Conservation (phyloP, 2,797 vertebrate genomes). For the Luscinia luscinia region DNA sequence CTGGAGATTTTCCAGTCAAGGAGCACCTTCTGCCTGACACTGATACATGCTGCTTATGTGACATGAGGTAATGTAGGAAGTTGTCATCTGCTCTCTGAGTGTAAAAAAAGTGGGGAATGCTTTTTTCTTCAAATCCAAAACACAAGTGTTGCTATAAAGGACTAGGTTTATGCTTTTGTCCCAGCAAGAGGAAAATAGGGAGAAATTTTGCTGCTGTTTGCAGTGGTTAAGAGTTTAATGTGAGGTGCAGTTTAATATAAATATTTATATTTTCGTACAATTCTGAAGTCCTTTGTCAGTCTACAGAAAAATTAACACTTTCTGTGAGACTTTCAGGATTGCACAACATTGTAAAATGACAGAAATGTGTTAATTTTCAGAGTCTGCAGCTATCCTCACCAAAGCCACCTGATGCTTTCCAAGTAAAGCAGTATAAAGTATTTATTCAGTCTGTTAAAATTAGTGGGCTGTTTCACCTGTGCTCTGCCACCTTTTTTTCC, state of each 20-base stretch:
- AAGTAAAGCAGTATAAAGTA: background rate
- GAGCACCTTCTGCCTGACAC: conserved; percentile 42
- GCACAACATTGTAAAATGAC: background rate
- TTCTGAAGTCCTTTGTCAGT: background rate
- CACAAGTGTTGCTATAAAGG: background rate
- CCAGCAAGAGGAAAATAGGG: background rate
- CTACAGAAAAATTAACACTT: background rate
- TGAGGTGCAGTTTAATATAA: background rate
- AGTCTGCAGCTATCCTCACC: background rate
- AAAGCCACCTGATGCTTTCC: background rate
- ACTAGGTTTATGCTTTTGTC: background rate
- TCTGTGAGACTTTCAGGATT: background rate
- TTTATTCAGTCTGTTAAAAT: background rate
- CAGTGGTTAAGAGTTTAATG: background rate
- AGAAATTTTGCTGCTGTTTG: background rate
- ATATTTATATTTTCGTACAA: background rate
- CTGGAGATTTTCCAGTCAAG: conserved; percentile 57
- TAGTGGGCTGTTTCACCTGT: background rate
- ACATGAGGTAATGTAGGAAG: conserved; percentile 33
- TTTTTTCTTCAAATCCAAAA: background rate
- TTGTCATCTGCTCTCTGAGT: background rate
- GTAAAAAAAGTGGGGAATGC: background rate
- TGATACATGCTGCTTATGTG: conserved; percentile 29
- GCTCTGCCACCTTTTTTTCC: background rate
- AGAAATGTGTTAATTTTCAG: background rate